Percentiles rank a stretch among this genome's conserved stretches.
Evolutionary conservation across 2,888 invertebrate genomes (phyloP).

Genomic region (Drosophila prolongata): DNA sequence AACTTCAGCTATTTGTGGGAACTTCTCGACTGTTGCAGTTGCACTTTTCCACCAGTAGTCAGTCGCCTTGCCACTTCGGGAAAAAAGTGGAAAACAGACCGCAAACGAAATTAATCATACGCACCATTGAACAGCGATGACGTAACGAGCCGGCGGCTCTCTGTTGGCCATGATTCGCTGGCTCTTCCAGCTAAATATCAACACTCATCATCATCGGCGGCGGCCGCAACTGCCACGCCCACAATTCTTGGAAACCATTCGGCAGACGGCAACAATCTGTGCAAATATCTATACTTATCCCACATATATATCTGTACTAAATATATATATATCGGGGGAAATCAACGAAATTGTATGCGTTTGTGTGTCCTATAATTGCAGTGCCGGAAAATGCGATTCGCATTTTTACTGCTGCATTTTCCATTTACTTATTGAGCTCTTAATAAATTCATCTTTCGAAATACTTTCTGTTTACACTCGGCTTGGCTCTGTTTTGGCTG

Average conservation of each 20-base stretch:
- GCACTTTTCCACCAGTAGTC: constrained; percentile 27
- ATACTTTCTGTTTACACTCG: constrained; percentile 24
- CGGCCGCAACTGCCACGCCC: constrained; percentile 33
- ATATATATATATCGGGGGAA: neutral
- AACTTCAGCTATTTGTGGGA: constrained; percentile 46
- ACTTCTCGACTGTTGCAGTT: constrained; percentile 29
- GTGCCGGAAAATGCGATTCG: constrained; percentile 31
- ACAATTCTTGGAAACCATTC: constrained; percentile 44
- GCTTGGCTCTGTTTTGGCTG: constrained; percentile 5
- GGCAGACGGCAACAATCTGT: constrained; percentile 32
- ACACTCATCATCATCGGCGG: constrained; percentile 49
- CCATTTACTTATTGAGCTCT: constrained; percentile 30
- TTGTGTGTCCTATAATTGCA: constrained; percentile 27
- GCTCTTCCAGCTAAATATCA: constrained; percentile 57
- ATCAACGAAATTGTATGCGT: neutral
- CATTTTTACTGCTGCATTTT: constrained; percentile 25
- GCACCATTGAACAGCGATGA: constrained; percentile 75
- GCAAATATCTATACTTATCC: constrained; percentile 32
- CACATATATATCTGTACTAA: neutral
- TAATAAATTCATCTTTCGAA: constrained; percentile 31
- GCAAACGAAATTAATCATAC: constrained; percentile 71
- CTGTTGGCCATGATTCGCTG: constrained; percentile 57
- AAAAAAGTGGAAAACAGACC: constrained; percentile 19
- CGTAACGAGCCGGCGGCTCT: constrained; percentile 41
- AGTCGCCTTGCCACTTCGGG: too few relatives aligned